These are phyloP conservation scores for Resseliella maxima DNA, from an alignment of 2,888 invertebrate species.

Conservation along the genomic window DNA sequence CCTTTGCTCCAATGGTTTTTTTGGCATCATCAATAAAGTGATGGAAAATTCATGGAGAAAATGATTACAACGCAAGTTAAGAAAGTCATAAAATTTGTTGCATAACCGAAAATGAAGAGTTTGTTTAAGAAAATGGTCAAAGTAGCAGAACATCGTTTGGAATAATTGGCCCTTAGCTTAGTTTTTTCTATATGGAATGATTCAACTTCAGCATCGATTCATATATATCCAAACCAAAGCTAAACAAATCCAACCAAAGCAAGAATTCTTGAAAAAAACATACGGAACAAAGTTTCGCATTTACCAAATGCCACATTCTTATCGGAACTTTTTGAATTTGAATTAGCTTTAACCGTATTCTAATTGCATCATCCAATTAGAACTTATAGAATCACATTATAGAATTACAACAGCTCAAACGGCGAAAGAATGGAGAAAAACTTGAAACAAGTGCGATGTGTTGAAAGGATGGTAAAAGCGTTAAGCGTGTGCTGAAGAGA, in stretches of 20 bases:
- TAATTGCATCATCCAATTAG: slow-evolving; percentile 53
- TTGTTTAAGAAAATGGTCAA: slow-evolving; percentile 26
- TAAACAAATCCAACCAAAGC: not conserved
- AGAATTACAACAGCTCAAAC: slow-evolving; percentile 24
- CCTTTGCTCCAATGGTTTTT: not conserved
- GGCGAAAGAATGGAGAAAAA: not conserved
- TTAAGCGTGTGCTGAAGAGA: slow-evolving; percentile 3
- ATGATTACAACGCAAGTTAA: not conserved
- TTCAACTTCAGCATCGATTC: not conserved
- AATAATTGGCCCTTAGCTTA: slow-evolving; percentile 19
- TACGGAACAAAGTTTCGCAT: slow-evolving; percentile 41
- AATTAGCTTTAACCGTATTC: slow-evolving; percentile 48
- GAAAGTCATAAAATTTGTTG: not conserved
- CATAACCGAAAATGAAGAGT: slow-evolving; percentile 44
- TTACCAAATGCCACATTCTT: slow-evolving; percentile 48
- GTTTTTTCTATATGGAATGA: not conserved
- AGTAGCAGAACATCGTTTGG: not conserved
- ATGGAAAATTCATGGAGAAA: slow-evolving; percentile 39
- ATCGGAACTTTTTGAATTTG: slow-evolving; percentile 50
- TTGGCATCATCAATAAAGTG: not conserved
- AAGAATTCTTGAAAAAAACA: not conserved
- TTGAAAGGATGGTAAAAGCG: slow-evolving; percentile 11
- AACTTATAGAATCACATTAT: no score
- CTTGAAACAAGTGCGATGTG: not conserved
- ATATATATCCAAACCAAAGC: not conserved